Conservation (phyloP, 2,797 vertebrate genomes). For the Mormyrops attenuatus region DNA sequence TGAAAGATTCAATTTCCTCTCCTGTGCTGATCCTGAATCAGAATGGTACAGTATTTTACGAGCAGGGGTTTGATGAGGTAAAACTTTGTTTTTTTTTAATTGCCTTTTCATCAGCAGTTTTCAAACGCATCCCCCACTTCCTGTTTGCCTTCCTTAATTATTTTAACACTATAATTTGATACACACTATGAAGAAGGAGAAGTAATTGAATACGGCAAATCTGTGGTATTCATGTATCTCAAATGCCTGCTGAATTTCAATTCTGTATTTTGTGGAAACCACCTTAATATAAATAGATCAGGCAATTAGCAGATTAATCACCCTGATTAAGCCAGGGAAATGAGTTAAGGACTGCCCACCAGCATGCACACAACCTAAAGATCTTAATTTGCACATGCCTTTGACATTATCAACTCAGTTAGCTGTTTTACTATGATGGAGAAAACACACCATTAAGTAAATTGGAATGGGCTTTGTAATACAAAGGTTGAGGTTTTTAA, state of each 20-base stretch:
- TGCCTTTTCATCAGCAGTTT: not conserved
- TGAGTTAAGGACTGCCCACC: not conserved
- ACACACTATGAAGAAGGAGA: not conserved
- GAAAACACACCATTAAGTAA: not conserved
- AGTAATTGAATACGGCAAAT: not conserved
- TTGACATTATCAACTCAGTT: not conserved
- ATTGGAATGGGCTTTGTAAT: not conserved
- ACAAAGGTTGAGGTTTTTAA: not conserved
- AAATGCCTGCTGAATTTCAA: not conserved
- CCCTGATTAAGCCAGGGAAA: not conserved
- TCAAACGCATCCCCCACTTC: not conserved
- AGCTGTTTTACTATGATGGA: not conserved
- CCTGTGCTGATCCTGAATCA: not conserved
- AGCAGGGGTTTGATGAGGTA: not conserved
- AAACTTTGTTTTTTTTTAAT: not conserved
- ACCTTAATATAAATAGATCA: not conserved
- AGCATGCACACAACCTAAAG: not conserved
- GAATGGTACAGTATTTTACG: not conserved
- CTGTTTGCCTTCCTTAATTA: not conserved
- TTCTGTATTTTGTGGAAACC: not conserved
- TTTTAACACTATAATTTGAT: not conserved
- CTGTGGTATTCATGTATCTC: not conserved
- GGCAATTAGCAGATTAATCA: not conserved
- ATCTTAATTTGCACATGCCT: not conserved
- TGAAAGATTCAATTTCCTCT: not conserved